Conservation (phyloP, 2,113 vertebrate species). For the Donacobius atricapilla region DNA sequence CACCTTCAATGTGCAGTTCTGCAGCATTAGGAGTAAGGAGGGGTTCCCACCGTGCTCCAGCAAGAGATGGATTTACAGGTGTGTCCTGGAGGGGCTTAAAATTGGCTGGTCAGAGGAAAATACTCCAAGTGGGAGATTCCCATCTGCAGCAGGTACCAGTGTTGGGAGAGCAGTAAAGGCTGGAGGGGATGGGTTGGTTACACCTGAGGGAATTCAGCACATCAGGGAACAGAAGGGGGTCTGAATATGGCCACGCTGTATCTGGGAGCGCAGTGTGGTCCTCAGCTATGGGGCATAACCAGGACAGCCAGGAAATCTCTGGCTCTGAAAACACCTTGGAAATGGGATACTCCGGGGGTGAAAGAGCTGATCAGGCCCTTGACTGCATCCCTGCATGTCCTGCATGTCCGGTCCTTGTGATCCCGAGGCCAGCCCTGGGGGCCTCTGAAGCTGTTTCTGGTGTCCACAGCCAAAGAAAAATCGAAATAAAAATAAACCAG, state of each 20-base stretch:
- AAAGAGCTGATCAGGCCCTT: background rate
- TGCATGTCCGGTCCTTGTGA: background rate
- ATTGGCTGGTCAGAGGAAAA: background rate
- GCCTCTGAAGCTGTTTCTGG: background rate
- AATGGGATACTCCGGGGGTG: background rate
- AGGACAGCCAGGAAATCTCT: background rate
- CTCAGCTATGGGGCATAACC: background rate
- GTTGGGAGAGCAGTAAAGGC: background rate
- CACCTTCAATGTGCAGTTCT: background rate
- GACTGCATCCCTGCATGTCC: background rate
- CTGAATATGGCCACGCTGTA: accelerated
- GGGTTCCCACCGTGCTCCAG: background rate
- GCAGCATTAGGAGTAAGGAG: background rate
- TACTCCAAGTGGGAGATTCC: background rate
- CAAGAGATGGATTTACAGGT: background rate
- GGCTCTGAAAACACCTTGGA: background rate
- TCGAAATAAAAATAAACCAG: background rate
- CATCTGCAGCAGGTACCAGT: background rate
- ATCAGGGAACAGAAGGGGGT: background rate
- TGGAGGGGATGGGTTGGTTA: background rate
- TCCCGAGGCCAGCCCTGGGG: background rate
- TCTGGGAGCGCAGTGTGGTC: background rate
- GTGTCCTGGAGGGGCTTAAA: background rate
- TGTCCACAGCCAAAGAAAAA: background rate
- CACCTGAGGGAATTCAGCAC: accelerated